Evolutionary conservation across 2,888 invertebrate species (phyloP).

Genomic region (Dioctria linearis): DNA sequence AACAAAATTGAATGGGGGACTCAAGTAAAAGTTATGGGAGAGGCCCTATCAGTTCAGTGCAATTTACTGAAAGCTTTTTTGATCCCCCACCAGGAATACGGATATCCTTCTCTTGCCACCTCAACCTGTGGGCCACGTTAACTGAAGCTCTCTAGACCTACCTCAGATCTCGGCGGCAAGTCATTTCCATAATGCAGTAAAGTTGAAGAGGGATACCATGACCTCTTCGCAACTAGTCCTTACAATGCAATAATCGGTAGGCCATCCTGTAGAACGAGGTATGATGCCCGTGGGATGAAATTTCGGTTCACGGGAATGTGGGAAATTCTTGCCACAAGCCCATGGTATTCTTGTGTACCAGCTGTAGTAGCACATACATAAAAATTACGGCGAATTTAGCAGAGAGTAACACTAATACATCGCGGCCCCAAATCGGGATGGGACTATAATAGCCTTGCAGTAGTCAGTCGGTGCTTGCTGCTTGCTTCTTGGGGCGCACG

Average conservation of each 20-base stretch:
- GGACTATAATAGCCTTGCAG: slow-evolving; percentile 20
- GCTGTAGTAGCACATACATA: slow-evolving; percentile 28
- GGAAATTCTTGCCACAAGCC: slow-evolving; percentile 34
- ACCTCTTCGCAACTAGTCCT: slow-evolving; percentile 46
- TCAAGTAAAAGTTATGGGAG: slow-evolving; percentile 3
- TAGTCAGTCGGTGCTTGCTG: slow-evolving; percentile 30
- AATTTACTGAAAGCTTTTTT: slow-evolving; percentile 40
- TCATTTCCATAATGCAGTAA: slow-evolving; percentile 49
- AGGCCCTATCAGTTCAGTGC: slow-evolving; percentile 29
- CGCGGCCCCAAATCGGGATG: slow-evolving; percentile 22
- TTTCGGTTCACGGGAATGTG: slow-evolving; percentile 19
- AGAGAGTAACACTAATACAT: slow-evolving; percentile 42
- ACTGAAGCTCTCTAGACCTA: slow-evolving; percentile 34
- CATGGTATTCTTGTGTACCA: slow-evolving; percentile 18
- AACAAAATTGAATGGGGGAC: slow-evolving; percentile 18
- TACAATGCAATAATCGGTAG: slow-evolving; percentile 46
- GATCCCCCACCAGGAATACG: slow-evolving; percentile 22
- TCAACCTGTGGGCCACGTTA: slow-evolving; percentile 12
- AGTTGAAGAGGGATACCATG: slow-evolving; percentile 50
- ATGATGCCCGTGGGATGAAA: slow-evolving; percentile 13
- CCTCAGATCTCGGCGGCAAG: slow-evolving; percentile 42
- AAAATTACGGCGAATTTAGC: slow-evolving; percentile 50
- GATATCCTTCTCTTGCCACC: slow-evolving; percentile 30
- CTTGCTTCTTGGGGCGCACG: slow-evolving; percentile 35
- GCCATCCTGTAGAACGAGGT: slow-evolving; percentile 23